Evolutionary conservation across 2,797 vertebrate genomes (phyloP), one percentile per base, ranked within the genome.

Genomic region (Danio choprae): DNA sequence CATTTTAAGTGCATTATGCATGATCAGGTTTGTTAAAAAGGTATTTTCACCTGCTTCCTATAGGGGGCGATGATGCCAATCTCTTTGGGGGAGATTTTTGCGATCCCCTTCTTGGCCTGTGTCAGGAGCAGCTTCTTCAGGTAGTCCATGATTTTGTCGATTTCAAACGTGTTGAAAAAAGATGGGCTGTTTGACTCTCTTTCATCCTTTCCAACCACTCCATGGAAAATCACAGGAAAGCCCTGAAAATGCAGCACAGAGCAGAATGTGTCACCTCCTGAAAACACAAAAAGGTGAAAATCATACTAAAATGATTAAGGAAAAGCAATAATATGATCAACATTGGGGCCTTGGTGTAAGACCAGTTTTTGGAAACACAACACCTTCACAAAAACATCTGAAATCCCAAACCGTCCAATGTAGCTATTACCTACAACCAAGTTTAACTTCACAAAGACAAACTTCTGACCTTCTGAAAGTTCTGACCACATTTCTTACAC

Each of bases 1-100:
- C n/a, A n/a, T n/a, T n/a, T n/a, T n/a, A n/a, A n/a, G n/a, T n/a
- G n/a, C n/a, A n/a, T n/a, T n/a, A n/a, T n/a, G n/a, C n/a, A n/a
- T n/a, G n/a, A n/a, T n/a, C 29, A 29, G 29, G 29, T 29, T 29
- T 29, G 29, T 29, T 29, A 29, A 29, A 29, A 29, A 29, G 29
- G 29, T 29, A 29, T 29, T 29, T 29, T 29, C 29, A 98, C 97
- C 96, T 99, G 97, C 84, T 97, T 99, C 87, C 96, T 96, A 90
- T 98, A 99, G 38, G 98, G 98, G 69, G 98, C 91, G 76, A 98
- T 98, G 86, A 99, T 92, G 38, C 98, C 97, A 0, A 99, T 93
- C 1, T 97, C 95, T 83, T 20, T 89, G 46, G 96, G 93, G 0
- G 86, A 75, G 80, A 96, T 85, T 0, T 18, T 90, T 1, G 86